Conservation (phyloP, 2,113 vertebrate genomes). For the Heteronetta atricapilla region DNA sequence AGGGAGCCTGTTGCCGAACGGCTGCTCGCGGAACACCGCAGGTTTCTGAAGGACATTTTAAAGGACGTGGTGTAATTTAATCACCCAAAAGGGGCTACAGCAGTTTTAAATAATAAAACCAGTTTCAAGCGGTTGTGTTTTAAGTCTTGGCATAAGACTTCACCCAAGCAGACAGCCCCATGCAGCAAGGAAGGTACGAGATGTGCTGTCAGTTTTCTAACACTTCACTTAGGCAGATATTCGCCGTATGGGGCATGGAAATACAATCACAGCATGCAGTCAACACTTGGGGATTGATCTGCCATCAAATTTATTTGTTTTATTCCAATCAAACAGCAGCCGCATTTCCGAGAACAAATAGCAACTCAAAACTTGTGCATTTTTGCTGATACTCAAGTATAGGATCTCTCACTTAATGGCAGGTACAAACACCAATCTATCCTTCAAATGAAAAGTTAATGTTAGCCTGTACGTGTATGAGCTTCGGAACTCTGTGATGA, state of each 20-base stretch:
- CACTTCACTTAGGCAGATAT: background rate
- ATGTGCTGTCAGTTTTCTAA: background rate
- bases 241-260: background rate
- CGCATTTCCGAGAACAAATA: background rate
- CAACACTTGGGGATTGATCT: background rate
- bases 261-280: background rate
- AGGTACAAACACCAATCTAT: background rate
- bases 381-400: background rate
- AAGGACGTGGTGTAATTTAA: background rate
- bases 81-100: background rate
- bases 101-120: background rate
- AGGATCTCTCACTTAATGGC: background rate
- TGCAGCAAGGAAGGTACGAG: background rate
- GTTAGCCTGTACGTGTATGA: background rate
- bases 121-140: background rate
- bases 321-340: background rate
- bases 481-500: background rate
- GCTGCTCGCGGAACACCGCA: background rate
- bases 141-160: background rate
- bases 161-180: background rate
- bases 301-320: background rate
- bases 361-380: background rate
- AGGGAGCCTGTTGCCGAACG: background rate
- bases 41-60: constrained; percentile 1
- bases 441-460: background rate